phyloP scores from a whole-genome alignment of 2,888 invertebrate species.

The Limnephilus auricula region DNA sequence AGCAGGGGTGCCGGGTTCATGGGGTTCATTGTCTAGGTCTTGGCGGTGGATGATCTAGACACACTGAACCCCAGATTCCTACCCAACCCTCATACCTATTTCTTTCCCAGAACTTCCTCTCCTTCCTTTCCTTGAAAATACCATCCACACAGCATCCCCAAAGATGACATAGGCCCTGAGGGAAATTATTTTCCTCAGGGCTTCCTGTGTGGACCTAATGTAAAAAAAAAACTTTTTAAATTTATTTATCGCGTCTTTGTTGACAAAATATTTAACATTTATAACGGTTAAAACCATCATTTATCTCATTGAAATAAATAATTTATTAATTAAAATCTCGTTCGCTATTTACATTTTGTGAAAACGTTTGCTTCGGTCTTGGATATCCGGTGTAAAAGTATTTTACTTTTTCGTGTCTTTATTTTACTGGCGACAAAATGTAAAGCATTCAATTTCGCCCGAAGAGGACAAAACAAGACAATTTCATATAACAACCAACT shows the following conservation, averaged over 20 bases:
- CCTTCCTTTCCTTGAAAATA: too few relatives aligned
- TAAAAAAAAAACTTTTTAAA: too few relatives aligned
- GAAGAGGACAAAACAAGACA: constrained; percentile 38
- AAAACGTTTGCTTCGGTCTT: neutral
- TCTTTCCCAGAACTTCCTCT: too few relatives aligned
- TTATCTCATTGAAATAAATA: neutral
- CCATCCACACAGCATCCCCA: too few relatives aligned
- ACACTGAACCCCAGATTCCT: too few relatives aligned
- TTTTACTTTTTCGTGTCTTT: constrained; percentile 18
- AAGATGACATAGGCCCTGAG: too few relatives aligned
- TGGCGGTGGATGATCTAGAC: too few relatives aligned
- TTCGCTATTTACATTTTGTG: neutral
- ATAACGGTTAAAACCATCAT: neutral
- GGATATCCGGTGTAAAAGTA: neutral
- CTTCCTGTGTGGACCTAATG: too few relatives aligned
- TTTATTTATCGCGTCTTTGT: neutral
- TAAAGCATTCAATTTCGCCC: constrained; percentile 9
- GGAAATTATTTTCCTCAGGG: too few relatives aligned
- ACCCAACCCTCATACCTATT: too few relatives aligned
- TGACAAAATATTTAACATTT: neutral
- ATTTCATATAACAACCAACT: constrained; percentile 46
- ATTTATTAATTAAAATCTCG: neutral
- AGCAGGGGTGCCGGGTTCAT: too few relatives aligned
- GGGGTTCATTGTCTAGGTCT: too few relatives aligned
- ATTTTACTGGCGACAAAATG: constrained; percentile 28